A percentile compares a stretch with the other conserved stretches of the same genome.
These are phyloP conservation scores for Pterois miles DNA, from an alignment of 2,797 vertebrate genomes.

Conservation along the genomic window DNA sequence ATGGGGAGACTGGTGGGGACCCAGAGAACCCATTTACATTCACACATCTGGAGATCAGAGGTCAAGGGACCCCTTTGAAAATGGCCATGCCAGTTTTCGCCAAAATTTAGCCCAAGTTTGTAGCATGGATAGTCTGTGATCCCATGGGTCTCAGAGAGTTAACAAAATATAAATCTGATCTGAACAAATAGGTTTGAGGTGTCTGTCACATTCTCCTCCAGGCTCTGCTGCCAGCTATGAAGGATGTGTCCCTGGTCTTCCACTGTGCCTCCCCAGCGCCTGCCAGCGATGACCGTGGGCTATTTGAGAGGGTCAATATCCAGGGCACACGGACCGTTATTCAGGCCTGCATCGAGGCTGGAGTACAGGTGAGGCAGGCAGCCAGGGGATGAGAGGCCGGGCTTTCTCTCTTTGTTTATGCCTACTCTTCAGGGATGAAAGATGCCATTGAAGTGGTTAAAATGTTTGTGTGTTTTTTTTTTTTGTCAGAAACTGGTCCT, in stretches of 20 bases:
- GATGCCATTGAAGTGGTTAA: not conserved
- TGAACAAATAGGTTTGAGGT: not conserved
- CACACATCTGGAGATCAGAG: no score
- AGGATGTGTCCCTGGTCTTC: conserved; percentile 89
- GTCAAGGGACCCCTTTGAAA: no score
- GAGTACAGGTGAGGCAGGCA: conserved; percentile 87
- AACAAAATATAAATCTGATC: not conserved
- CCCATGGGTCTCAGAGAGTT: no score
- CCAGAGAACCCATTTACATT: no score
- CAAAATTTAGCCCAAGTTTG: no score
- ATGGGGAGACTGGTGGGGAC: no score
- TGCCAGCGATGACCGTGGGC: conserved; percentile 86
- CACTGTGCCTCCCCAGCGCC: conserved; percentile 96
- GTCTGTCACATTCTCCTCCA: conserved; percentile 54
- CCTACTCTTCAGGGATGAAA: not conserved
- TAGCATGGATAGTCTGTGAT: no score
- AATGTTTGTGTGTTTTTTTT: not conserved
- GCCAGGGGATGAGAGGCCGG: not conserved
- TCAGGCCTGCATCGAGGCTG: conserved; percentile 89
- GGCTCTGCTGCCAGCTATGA: conserved; percentile 90
- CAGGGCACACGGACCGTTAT: conserved; percentile 89
- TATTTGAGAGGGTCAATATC: conserved; percentile 93
- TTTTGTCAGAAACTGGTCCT: conserved; percentile 90
- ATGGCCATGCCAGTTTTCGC: no score
- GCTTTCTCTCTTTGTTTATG: not conserved